These are phyloP conservation scores for Phalacrocorax carbo DNA, from an alignment of 2,113 vertebrate species.

Conservation along the genomic window DNA sequence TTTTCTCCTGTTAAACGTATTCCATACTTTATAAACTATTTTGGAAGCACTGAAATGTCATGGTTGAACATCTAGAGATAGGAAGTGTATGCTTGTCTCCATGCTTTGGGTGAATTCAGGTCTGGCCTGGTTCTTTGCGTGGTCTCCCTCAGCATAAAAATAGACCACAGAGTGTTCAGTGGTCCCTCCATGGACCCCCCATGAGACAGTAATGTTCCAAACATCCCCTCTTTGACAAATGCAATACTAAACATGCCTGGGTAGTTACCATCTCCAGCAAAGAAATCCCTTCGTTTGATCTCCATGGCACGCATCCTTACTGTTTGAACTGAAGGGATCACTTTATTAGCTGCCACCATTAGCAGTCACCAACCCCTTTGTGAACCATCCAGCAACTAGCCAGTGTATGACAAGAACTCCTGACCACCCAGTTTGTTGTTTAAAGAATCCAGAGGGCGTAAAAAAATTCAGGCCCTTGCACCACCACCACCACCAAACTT, in stretches of 20 bases:
- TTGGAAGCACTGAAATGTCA: neutral
- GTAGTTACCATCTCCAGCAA: neutral
- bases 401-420: neutral
- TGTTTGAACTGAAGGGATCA: neutral
- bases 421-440: constrained; percentile 47
- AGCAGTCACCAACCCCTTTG: neutral
- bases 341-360: neutral
- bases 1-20: neutral
- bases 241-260: neutral
- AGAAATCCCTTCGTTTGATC: neutral
- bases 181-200: neutral
- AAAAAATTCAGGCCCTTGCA: neutral
- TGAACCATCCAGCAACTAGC: neutral
- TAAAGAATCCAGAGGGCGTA: constrained; percentile 16
- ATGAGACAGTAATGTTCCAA: neutral
- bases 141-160: neutral
- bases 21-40: neutral
- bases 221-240: neutral
- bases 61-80: neutral
- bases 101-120: neutral
- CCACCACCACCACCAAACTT: neutral
- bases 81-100: neutral
- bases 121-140: neutral
- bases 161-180: neutral
- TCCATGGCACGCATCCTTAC: neutral